Base-by-base conservation (phyloP, 1,140 invertebrate genomes). In the Drosophila biarmipes region DNA sequence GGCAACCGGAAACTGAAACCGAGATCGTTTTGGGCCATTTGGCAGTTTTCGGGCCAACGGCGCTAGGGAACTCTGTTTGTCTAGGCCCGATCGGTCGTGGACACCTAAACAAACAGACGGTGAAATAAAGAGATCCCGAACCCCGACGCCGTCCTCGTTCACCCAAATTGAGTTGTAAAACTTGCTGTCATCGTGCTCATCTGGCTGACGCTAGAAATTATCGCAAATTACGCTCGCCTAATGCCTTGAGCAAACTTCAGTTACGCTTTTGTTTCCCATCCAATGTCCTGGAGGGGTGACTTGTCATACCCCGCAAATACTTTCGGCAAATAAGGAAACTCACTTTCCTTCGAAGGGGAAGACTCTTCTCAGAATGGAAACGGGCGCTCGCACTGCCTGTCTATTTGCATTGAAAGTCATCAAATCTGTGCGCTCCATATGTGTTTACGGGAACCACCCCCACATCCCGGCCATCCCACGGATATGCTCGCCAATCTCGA, bases 141-240 rank as follows among this genome's bases (percentile, higher is more conserved):
- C 24, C 24, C 24, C 24, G 24, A 24, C 37, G 42, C 21, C 48
- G 42, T 40, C 49, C 19, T 34, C 48, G 31, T 42, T 37, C 37
- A n/a, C 15, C 15, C 7, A 27, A 76, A 89, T 87, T 84, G 76
- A 84, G 80, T 77, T 73, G 80, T 79, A 66, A 48, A 62, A 56
- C 35, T 63, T 35, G 68, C 57, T 63, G 31, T 78, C 76, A 57
- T 78, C 73, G 73, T 46, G 48, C 46, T 52, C 55, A 73, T 45
- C 53, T 57, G 64, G 54, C 48, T 43, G 46, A 61, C 8, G 58
- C 40, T 68, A 73, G 76, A 90, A 84, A 89, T 89, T 89, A 89
- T 80, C 85, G 84, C 80, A 90, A 85, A 89, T 89, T 89, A 89
- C 84, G 76, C 81, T 61, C 73, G 59, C 51, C 85, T 89, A 89